A percentile compares a stretch with the other conserved stretches of the same genome.
These are phyloP conservation scores for Apocheima hispidaria DNA, from an alignment of 2,888 invertebrate species.

Conservation along the genomic window DNA sequence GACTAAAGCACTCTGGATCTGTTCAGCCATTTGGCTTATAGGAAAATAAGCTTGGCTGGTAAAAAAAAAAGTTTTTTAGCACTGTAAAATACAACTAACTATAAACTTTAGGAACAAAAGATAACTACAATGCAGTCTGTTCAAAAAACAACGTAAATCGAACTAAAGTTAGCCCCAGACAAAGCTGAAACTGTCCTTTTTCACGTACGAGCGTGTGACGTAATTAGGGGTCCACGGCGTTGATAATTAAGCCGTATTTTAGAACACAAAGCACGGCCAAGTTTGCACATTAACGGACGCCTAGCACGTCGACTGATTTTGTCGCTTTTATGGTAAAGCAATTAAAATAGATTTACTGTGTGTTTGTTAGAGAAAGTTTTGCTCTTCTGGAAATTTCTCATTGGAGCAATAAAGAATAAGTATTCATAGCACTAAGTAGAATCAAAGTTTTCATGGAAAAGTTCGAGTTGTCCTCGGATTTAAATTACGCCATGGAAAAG, in stretches of 20 bases:
- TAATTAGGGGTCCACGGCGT: slow-evolving; percentile 55
- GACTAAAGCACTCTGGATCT: no score
- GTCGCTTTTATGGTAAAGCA: slow-evolving; percentile 28
- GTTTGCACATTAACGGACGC: slow-evolving; percentile 66
- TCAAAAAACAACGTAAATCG: slow-evolving; percentile 25
- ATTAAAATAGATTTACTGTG: slow-evolving; percentile 26
- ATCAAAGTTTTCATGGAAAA: neutral
- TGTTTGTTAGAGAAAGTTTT: slow-evolving; percentile 17
- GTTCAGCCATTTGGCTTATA: no score
- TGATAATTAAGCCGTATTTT: slow-evolving; percentile 74
- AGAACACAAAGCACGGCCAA: slow-evolving; percentile 67
- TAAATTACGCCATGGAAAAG: neutral
- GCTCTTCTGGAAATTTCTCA: neutral
- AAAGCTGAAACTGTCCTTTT: slow-evolving; percentile 51
- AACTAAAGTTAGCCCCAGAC: slow-evolving; percentile 34
- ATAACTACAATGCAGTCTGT: slow-evolving; percentile 4
- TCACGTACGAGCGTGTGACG: slow-evolving; percentile 50
- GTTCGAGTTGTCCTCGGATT: neutral
- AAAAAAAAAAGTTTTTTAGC: no score
- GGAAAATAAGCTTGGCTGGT: no score
- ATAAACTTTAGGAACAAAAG: neutral
- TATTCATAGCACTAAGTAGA: neutral
- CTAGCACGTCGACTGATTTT: slow-evolving; percentile 42
- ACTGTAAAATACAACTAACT: neutral
- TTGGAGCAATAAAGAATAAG: neutral